Percentiles rank a stretch among this genome's conserved stretches.
phyloP scores from a whole-genome alignment of 1,140 invertebrate species.

The Lerema accius region DNA sequence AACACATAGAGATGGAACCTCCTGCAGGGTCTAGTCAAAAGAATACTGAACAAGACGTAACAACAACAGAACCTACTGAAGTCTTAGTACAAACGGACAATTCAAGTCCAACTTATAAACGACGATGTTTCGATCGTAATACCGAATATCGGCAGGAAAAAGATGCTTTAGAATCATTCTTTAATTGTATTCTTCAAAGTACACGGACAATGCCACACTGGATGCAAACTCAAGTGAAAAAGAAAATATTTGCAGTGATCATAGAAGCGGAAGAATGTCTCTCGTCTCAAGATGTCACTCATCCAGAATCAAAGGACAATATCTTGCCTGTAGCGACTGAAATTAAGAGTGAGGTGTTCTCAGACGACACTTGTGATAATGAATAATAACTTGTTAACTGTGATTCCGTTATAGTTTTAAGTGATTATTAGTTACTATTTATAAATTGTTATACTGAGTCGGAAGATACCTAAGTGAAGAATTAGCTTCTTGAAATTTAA shows the following conservation, averaged over 20 bases:
- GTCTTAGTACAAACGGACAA: conserved; percentile 13
- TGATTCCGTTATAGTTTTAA: too few relatives aligned
- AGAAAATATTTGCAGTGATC: conserved; percentile 72
- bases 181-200: conserved; percentile 66
- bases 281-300: conserved; percentile 38
- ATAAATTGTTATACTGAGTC: too few relatives aligned
- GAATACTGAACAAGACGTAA: conserved; percentile 57
- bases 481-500: too few relatives aligned
- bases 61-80: conserved; percentile 51
- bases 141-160: conserved; percentile 36
- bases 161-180: conserved; percentile 69
- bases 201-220: conserved; percentile 69
- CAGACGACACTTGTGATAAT: conserved; percentile 52
- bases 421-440: too few relatives aligned
- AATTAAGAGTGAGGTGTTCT: conserved; percentile 64
- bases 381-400: conserved; percentile 28
- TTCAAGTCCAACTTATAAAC: conserved; percentile 38
- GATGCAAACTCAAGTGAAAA: conserved; percentile 77
- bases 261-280: conserved; percentile 71
- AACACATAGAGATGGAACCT: conserved; percentile 68
- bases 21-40: conserved; percentile 33
- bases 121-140: conserved; percentile 48
- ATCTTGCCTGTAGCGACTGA: conserved; percentile 45
- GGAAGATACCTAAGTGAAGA: too few relatives aligned
- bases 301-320: conserved; percentile 28